A percentile compares a stretch with the other conserved stretches of the same genome.
phyloP scores from a whole-genome alignment of 2,888 invertebrate genomes.

The Scaptomyza reducta region DNA sequence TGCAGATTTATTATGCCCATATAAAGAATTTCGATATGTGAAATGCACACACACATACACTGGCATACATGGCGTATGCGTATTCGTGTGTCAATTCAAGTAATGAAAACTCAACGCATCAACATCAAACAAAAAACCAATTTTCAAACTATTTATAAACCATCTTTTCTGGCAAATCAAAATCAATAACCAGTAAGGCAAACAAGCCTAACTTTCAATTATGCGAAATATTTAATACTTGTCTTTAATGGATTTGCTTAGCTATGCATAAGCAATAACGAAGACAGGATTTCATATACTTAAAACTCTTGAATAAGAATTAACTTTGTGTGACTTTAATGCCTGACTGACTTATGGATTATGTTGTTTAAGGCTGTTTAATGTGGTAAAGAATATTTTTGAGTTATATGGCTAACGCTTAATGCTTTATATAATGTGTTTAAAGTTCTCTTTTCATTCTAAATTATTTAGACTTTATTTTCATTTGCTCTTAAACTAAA shows the following conservation, averaged over 20 bases:
- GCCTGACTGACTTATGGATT: conserved; percentile 11
- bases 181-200: conserved; percentile 39
- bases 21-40: conserved; percentile 65
- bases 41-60: conserved; percentile 39
- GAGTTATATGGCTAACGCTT: too few relatives aligned
- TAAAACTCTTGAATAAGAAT: conserved; percentile 17
- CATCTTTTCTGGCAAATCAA: conserved; percentile 40
- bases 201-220: neutral
- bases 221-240: neutral
- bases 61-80: conserved; percentile 2
- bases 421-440: too few relatives aligned
- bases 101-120: conserved; percentile 47
- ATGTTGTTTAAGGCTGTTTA: neutral
- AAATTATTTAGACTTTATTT: too few relatives aligned
- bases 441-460: too few relatives aligned
- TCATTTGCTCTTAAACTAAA: too few relatives aligned
- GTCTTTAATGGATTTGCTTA: conserved; percentile 14
- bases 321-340: neutral
- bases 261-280: conserved; percentile 5
- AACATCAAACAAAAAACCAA: conserved; percentile 54
- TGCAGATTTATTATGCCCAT: conserved; percentile 69
- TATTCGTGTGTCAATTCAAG: conserved; percentile 38
- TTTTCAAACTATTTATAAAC: conserved; percentile 55
- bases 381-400: too few relatives aligned
- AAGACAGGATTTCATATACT: conserved; percentile 2